Conservation (phyloP, 2,888 invertebrate species). For the Cordylochernes scorpioides region DNA sequence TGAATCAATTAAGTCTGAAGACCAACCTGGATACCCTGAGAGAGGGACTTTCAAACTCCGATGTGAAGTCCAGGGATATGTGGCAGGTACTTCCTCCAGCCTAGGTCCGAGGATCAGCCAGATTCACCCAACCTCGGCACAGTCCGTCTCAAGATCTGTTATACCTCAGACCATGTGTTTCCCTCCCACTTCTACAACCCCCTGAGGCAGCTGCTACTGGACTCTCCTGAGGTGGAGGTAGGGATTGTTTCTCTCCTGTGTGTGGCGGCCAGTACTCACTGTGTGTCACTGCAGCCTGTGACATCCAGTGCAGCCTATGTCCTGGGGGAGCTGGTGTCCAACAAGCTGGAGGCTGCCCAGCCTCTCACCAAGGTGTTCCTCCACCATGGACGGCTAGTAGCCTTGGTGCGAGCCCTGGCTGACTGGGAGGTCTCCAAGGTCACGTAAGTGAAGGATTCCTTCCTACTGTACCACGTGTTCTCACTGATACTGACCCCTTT, state of each 20-base stretch:
- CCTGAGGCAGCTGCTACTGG: conserved; percentile 44
- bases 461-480: too few species aligned
- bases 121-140: conserved; percentile 39
- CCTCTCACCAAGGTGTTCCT: conserved; percentile 60
- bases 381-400: conserved; percentile 56
- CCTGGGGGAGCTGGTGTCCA: conserved; percentile 55
- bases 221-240: conserved; percentile 39
- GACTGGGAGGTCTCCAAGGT: conserved; percentile 67
- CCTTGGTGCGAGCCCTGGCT: conserved; percentile 51
- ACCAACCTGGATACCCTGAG: too few species aligned
- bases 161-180: conserved; percentile 68
- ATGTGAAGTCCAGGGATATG: conserved; percentile 1
- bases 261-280: neutral
- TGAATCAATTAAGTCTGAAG: too few species aligned
- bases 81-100: conserved; percentile 45
- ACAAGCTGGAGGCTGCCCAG: conserved; percentile 65
- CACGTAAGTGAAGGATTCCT: conserved; percentile 45
- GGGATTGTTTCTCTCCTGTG: conserved; percentile 35
- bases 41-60: too few species aligned
- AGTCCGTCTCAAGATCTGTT: conserved; percentile 53
- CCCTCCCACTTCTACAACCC: conserved; percentile 49
- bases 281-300: conserved; percentile 16
- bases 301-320: conserved; percentile 27
- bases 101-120: conserved; percentile 25
- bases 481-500: too few species aligned